These are phyloP conservation scores for Pollimyrus isidori DNA, from an alignment of 2,113 vertebrate genomes.

Conservation along the genomic window DNA sequence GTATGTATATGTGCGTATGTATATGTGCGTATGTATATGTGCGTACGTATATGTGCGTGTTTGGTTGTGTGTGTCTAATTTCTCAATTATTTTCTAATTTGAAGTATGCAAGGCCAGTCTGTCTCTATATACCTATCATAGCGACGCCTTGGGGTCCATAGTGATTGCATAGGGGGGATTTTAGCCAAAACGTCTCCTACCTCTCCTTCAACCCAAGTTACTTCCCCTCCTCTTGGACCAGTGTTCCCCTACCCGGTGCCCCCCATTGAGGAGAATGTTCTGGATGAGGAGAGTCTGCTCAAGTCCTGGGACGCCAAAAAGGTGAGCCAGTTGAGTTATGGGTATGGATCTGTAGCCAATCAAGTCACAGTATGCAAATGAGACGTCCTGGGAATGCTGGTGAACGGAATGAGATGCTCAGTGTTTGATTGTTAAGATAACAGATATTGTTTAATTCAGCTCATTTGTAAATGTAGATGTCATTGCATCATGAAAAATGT, in stretches of 20 bases:
- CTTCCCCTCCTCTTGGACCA: slow-evolving; percentile 3
- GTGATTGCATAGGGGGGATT: background rate
- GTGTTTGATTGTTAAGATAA: background rate
- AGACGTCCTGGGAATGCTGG: background rate
- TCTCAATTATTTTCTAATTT: background rate
- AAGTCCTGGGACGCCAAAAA: slow-evolving; percentile 69
- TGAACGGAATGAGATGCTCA: background rate
- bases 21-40: no score
- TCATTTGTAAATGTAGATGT: background rate
- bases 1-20: background rate
- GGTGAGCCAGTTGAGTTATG: slow-evolving; percentile 38
- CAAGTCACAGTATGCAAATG: background rate
- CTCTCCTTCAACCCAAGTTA: background rate
- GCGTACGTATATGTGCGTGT: background rate
- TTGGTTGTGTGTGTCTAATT: background rate
- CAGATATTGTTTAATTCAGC: background rate
- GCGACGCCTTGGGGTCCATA: background rate
- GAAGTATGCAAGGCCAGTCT: background rate
- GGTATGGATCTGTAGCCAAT: background rate
- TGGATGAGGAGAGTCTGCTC: slow-evolving; percentile 55
- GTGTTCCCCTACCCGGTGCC: slow-evolving; percentile 65
- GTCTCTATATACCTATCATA: background rate
- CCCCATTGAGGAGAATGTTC: slow-evolving; percentile 62
- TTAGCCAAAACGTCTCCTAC: background rate
- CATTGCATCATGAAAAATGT: background rate